Percentiles rank a stretch among this genome's conserved stretches.
Evolutionary conservation across 1,140 invertebrate species (phyloP).

Genomic region (Cardiocondyla obscurior): DNA sequence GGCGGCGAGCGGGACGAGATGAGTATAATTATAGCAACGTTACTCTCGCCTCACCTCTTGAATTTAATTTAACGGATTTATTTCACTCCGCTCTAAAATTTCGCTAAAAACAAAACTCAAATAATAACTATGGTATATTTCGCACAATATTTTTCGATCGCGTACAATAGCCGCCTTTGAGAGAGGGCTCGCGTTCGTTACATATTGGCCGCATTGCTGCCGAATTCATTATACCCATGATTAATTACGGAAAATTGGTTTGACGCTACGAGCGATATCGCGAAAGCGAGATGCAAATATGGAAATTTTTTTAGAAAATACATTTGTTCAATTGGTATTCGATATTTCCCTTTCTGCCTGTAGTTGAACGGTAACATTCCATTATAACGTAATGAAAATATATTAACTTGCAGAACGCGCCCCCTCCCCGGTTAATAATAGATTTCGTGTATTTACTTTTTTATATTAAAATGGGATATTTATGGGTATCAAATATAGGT

Average conservation of each 20-base stretch:
- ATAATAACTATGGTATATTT: constrained; percentile 42
- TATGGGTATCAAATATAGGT: neutral
- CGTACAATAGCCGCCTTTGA: constrained; percentile 47
- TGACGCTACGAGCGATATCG: constrained; percentile 52
- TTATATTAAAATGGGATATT: constrained; percentile 12
- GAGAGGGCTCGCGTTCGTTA: constrained; percentile 38
- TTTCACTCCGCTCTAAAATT: constrained; percentile 9
- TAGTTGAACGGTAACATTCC: constrained; percentile 13
- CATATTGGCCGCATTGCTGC: constrained; percentile 26
- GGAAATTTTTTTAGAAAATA: constrained; percentile 35
- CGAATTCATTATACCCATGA: constrained; percentile 61
- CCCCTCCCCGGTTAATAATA: constrained; percentile 15
- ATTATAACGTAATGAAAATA: constrained; percentile 31
- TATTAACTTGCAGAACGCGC: constrained; percentile 15
- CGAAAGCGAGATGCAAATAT: constrained; percentile 29
- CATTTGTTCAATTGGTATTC: neutral
- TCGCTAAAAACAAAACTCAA: constrained; percentile 51
- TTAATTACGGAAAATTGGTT: constrained; percentile 59
- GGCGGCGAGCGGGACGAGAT: neutral
- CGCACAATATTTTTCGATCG: constrained; percentile 48
- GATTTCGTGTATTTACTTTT: constrained; percentile 11
- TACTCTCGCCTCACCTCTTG: neutral
- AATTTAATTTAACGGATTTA: constrained; percentile 41
- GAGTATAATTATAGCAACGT: neutral
- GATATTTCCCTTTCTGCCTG: constrained; percentile 10